Base-by-base conservation (phyloP, 1,140 invertebrate species). In the Brachionus asplanchnoidis region DNA sequence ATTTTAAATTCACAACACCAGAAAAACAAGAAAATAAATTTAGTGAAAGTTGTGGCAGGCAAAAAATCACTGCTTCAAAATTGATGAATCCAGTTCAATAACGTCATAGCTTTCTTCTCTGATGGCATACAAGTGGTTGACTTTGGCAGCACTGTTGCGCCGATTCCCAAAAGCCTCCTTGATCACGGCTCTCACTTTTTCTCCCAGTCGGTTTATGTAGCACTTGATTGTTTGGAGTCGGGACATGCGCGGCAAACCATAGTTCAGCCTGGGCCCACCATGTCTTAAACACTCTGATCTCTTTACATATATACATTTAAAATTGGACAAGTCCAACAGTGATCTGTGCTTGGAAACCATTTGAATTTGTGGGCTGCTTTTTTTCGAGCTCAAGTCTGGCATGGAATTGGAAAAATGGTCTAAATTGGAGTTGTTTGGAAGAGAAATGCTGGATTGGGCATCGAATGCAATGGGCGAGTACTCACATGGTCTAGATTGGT, bases 41-140 rank as follows among this genome's bases (percentile, higher is more conserved):
- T 40, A 73, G 42, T n/a, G 8, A 70, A 73, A 73, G 40, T 42
- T 42, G 42, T 40, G 17, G 0, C 2, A 36, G 11, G 40, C 40
- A 73, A 46, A 20, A 20, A 40, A 40, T 40, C 20, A 42, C 17
- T 44, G 36, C 9, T 73, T 73, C 9, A 73, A 20, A 42, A 73
- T 73, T 42, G 68, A 73, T 46, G 68, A 17, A 23, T 73, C 68
- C 32, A 36, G 20, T 42, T 73, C 68, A 73, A 73, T 73, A 8
- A 73, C 44, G 68, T 73, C 68, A 73, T 73, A 73, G 46, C 44
- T 32, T 53, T 78, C 75, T 42, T 53, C 75, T 14, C 26, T 78
- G 17, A 78, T 78, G 4, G 44, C 12, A 78, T 78, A 78, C 26
- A 53, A 53, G 4, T 78, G 12, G 14, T 14, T 78, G 3, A 12